Percentiles rank a stretch among this genome's conserved stretches.
Evolutionary conservation across 2,113 vertebrate genomes (phyloP).

Genomic region (Heterotis niloticus): DNA sequence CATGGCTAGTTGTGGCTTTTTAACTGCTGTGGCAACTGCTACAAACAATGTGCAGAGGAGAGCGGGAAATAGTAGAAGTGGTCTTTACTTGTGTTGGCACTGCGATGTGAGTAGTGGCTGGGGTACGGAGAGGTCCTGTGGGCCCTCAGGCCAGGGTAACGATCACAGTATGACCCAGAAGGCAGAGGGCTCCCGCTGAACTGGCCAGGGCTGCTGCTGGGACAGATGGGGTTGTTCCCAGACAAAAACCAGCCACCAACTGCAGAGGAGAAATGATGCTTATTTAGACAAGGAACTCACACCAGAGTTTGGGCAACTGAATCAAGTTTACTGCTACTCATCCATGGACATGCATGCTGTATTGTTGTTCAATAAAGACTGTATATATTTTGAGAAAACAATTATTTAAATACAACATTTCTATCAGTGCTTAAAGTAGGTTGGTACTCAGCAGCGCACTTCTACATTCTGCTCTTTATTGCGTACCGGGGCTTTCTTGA

Average conservation of each 20-base stretch:
- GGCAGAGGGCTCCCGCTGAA: slow-evolving; percentile 63
- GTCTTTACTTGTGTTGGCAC: slow-evolving; percentile 61
- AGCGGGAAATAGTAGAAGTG: too few relatives aligned
- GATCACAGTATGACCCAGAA: slow-evolving; percentile 69
- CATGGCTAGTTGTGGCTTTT: too few relatives aligned
- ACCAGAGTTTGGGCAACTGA: too few relatives aligned
- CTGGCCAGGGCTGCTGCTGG: slow-evolving; percentile 69
- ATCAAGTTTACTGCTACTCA: too few relatives aligned
- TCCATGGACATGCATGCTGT: too few relatives aligned
- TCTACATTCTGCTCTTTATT: too few relatives aligned
- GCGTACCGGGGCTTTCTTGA: too few relatives aligned
- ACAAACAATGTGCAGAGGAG: background rate
- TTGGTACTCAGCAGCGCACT: too few relatives aligned
- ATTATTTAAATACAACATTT: too few relatives aligned
- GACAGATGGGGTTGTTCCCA: slow-evolving; percentile 64
- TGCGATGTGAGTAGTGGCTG: slow-evolving; percentile 68
- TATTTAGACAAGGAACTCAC: background rate
- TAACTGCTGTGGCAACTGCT: background rate
- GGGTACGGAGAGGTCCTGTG: slow-evolving; percentile 67
- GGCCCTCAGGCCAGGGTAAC: slow-evolving; percentile 66
- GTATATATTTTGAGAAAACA: background rate
- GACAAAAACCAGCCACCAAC: slow-evolving; percentile 74
- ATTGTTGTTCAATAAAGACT: too few relatives aligned
- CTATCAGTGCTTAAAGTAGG: background rate
- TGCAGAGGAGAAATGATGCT: slow-evolving; percentile 31